Evolutionary conservation across 2,797 vertebrate genomes (phyloP).

Genomic region (Lycodopsis pacificus): DNA sequence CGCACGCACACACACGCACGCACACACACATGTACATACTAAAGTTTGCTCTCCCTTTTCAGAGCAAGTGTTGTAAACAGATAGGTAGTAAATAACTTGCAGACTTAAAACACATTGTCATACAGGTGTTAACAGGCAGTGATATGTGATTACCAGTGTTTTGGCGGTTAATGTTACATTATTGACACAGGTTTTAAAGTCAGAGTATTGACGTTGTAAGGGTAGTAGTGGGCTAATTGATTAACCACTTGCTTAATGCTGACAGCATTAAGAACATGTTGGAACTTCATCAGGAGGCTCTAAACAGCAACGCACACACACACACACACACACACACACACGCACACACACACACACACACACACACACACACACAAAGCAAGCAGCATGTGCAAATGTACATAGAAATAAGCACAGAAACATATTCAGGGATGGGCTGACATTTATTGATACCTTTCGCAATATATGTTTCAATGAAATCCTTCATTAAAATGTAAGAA

Average conservation of each 20-base stretch:
- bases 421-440: background rate
- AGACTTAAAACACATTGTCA: background rate
- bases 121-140: conserved; percentile 10
- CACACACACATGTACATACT: background rate
- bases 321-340: conserved; percentile 18
- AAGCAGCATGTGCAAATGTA: background rate
- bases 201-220: conserved; percentile 73
- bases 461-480: background rate
- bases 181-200: conserved; percentile 57
- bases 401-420: background rate
- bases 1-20: conserved; percentile 5
- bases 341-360: background rate
- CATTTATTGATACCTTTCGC: background rate
- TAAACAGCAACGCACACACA: conserved; percentile 3
- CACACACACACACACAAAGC: background rate
- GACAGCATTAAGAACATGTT: conserved; percentile 75
- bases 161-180: conserved; percentile 62
- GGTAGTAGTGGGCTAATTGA: conserved; percentile 73
- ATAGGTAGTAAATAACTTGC: background rate
- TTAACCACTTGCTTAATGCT: conserved; percentile 72
- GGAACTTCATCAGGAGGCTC: conserved; percentile 48
- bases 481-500: background rate
- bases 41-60: conserved; percentile 9
- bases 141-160: conserved; percentile 41
- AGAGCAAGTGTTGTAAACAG: conserved; percentile 5